Base-by-base conservation (phyloP, 2,113 vertebrate genomes). In the Cyprinus carpio region DNA sequence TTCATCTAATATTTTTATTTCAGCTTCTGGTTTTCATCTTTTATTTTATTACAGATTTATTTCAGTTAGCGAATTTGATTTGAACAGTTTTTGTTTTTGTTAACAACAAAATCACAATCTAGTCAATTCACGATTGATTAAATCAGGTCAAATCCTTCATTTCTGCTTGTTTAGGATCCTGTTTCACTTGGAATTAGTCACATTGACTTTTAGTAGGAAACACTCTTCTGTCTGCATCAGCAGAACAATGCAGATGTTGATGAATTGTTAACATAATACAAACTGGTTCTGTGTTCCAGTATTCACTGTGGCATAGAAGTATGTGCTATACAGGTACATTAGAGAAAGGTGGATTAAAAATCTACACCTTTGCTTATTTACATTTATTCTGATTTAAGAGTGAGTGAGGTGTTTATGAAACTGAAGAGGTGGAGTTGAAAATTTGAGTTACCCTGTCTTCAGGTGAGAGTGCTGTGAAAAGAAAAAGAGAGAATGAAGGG, bases 301-400 rank as follows among this genome's bases (percentile, higher is more conserved):
- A 43, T 74, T 46, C 5, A 25, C 1, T 0, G 12, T 46, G 37
- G n/a, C 62, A 81, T 49, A 49, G 2, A 67, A 31, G 9, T 51
- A 67, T 51, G 27, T 20, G 13, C 13, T 43, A 40, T 43, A 64
- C 20, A 64, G 77, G 58, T 46, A 31, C 43, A 51, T 51, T 51
- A 81, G 10, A 29, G 27, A 78, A 79, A 11, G 15, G 0, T 5
- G 1, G 62, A 40, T 29, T n/a, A 16, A 18, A 2, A 43, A 60
- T 9, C 6, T 31, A 12, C 49, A 72, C 76, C 46, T 79, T 51
- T 65, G 78, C 58, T 46, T 15, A 69, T 51, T 69, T 81, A 67
- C 62, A 82, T 82, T 69, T 82, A n/a, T 81, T 71, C 75, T 60
- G 18, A 11, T 43, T 85, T 58, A 46, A 43, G 49, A 27, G 67